Evolutionary conservation across 2,888 invertebrate genomes (phyloP).

Genomic region (Tholera decimalis): DNA sequence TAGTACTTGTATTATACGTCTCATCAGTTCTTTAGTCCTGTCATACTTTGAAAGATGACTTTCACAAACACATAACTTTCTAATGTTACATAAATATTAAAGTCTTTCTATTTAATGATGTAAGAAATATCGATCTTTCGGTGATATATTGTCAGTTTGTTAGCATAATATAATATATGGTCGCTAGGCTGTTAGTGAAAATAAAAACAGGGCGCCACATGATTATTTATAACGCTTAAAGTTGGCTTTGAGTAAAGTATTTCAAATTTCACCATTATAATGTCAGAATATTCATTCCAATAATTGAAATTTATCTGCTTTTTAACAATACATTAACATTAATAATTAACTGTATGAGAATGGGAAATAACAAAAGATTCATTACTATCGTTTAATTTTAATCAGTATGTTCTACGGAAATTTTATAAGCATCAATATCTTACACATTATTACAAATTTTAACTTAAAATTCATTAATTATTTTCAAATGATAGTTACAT

Average conservation of each 20-base stretch:
- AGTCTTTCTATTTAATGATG: not conserved
- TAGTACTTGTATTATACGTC: too few species aligned
- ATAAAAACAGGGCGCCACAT: constrained; percentile 4
- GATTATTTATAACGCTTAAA: not conserved
- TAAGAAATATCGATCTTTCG: not conserved
- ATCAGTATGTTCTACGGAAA: constrained; percentile 11
- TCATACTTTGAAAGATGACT: not conserved
- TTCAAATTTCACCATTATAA: constrained; percentile 13
- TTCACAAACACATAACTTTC: not conserved
- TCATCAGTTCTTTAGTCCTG: not conserved
- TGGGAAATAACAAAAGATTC: too few species aligned
- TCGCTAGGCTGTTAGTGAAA: constrained; percentile 21
- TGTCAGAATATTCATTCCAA: constrained; percentile 10
- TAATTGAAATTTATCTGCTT: too few species aligned
- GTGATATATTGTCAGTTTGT: constrained; percentile 8
- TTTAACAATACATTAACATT: too few species aligned
- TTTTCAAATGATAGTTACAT: too few species aligned
- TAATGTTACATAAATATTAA: not conserved
- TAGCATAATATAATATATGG: constrained; percentile 2
- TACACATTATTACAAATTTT: too few species aligned
- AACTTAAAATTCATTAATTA: too few species aligned
- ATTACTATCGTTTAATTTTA: too few species aligned
- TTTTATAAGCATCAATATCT: not conserved
- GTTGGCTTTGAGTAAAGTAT: constrained; percentile 17
- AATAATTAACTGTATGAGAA: too few species aligned